phyloP scores from a whole-genome alignment of 1,140 invertebrate genomes.

The Euura lappo region DNA sequence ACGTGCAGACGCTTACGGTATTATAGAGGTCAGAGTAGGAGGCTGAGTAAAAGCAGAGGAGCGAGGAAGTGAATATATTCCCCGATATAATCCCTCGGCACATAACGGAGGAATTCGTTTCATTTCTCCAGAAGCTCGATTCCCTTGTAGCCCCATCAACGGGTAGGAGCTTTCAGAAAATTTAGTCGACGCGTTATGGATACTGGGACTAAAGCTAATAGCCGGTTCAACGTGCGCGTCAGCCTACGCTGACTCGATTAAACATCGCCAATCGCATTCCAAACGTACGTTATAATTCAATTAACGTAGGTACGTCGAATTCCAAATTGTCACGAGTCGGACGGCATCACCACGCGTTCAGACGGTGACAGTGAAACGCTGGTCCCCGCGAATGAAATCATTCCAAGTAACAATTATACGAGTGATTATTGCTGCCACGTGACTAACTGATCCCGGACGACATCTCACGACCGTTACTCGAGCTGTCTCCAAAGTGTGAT shows the following conservation, averaged over 20 bases:
- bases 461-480: background rate
- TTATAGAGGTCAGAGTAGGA: too few species aligned
- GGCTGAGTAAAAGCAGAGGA: background rate
- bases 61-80: background rate
- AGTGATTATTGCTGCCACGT: background rate
- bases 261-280: slow-evolving; percentile 2
- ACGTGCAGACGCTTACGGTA: too few species aligned
- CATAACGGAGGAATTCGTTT: background rate
- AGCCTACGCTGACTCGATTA: background rate
- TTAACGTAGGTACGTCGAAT: background rate
- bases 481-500: background rate
- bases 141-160: background rate
- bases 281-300: background rate
- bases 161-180: background rate
- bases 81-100: background rate
- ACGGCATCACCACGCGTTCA: background rate
- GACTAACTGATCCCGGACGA: background rate
- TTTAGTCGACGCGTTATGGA: background rate
- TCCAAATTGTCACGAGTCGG: background rate
- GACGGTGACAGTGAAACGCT: background rate
- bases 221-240: background rate
- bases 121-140: background rate
- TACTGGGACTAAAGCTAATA: background rate
- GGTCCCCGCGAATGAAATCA: background rate
- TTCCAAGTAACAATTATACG: background rate